phyloP scores from a whole-genome alignment of 2,113 vertebrate genomes.

The Xenopus laevis region DNA sequence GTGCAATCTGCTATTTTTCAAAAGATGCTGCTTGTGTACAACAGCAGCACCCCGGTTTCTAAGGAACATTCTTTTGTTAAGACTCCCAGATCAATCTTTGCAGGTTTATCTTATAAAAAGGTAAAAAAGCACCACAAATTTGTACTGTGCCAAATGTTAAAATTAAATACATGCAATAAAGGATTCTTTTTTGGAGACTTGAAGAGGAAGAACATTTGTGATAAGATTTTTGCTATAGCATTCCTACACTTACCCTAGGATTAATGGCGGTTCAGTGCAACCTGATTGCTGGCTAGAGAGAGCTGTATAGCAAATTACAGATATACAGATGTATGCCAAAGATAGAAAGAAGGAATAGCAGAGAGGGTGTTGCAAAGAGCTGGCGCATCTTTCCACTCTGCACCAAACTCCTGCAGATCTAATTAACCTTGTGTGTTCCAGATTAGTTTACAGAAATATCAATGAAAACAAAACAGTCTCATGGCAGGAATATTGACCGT shows the following conservation, averaged over 20 bases:
- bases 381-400: constrained; percentile 75
- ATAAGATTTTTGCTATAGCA: background rate
- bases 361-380: constrained; percentile 56
- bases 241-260: background rate
- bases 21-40: constrained; percentile 70
- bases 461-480: background rate
- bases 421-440: constrained; percentile 65
- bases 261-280: too few relatives aligned
- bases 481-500: too few relatives aligned
- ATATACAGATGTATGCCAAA: constrained; percentile 39
- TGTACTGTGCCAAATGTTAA: constrained; percentile 83
- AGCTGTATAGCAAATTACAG: constrained; percentile 7
- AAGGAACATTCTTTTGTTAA: constrained; percentile 72
- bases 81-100: constrained; percentile 76
- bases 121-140: constrained; percentile 69
- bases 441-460: constrained; percentile 36
- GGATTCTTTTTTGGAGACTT: constrained; percentile 55
- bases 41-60: constrained; percentile 73
- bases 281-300: too few relatives aligned
- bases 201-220: constrained; percentile 26
- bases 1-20: constrained; percentile 66
- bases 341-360: constrained; percentile 22
- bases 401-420: constrained; percentile 79
- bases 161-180: constrained; percentile 76
- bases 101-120: constrained; percentile 77